Evolutionary conservation across 2,113 vertebrate genomes (phyloP), one percentile per base, ranked within the genome.

Genomic region (Lycaon pictus): DNA sequence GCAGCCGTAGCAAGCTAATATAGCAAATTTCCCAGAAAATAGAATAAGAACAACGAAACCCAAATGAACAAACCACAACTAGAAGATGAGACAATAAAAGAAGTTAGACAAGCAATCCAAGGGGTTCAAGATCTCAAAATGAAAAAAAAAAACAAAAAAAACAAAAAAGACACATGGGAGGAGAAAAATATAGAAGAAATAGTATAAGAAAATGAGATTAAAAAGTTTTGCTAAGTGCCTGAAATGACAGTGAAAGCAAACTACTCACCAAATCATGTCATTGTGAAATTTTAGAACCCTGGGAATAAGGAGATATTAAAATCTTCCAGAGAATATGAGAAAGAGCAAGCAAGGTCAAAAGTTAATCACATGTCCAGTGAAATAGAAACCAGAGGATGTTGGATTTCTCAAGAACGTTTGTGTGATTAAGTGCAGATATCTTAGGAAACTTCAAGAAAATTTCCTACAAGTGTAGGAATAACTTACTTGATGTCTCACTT

Each of bases 281-380:
- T 32, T 76, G 51, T 62, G 88, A 62, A 65, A 90, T 80, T 74
- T 88, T 77, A 88, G 96, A 95, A 85, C 25, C 51, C 25, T 94
- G 60, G 55, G 29, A 85, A 85, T 76, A 53, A 94, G 93, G 17
- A 80, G 48, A 58, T 80, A n/a, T 92, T 65, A 79, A n/a, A 92
- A 90, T 62, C 12, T 29, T 71, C 29, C 25, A 62, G 29, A 83
- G 48, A 82, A 62, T 71, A 72, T 65, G 13, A 92, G 22, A 86
- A 97, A 90, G 51, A 77, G 65, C 93, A 67, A 87, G 43, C 88
- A 91, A 89, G 37, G 71, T 82, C 32, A 93, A 77, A 90, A 81
- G 19, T 63, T 84, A 43, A 62, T 88, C 22, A 16, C 23, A 85
- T 7, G 17, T 51, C 67, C 29, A 86, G 16, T n/a, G 53, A 94